Evolutionary conservation across 2,113 vertebrate species (phyloP).

Genomic region (Mesocricetus auratus): DNA sequence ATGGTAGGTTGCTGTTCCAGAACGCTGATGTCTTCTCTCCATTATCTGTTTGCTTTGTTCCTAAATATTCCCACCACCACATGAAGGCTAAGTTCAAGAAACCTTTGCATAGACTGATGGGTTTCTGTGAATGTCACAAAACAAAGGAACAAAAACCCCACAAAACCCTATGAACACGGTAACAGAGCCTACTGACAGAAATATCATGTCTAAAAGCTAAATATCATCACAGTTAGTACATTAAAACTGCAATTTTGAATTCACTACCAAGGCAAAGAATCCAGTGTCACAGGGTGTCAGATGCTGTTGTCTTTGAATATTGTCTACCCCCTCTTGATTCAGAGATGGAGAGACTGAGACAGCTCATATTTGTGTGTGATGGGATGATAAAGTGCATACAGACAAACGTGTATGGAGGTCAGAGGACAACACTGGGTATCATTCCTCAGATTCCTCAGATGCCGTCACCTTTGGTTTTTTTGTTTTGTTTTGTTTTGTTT

Average conservation of each 20-base stretch:
- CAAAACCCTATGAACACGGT: not conserved
- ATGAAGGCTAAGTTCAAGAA: not conserved
- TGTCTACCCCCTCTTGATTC: not conserved
- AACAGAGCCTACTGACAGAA: not conserved
- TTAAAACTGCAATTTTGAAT: not conserved
- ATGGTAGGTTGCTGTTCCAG: not conserved
- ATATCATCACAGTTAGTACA: not conserved
- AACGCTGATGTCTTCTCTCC: not conserved
- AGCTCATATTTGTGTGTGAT: not conserved
- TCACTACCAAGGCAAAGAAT: not conserved
- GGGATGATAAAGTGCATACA: not conserved
- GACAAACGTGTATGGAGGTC: not conserved
- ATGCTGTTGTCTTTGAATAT: not conserved
- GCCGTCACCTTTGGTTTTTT: not conserved
- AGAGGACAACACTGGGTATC: not conserved
- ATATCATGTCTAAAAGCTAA: not conserved
- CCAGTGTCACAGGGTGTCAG: not conserved
- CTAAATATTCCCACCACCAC: not conserved
- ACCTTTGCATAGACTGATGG: not conserved
- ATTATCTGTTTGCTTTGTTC: not conserved
- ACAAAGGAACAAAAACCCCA: not conserved
- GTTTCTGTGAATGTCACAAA: not conserved
- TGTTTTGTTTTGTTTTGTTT: too few species aligned
- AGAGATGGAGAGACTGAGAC: not conserved
- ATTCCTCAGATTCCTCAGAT: not conserved